Conservation (phyloP, 1,140 invertebrate genomes). For the Vollenhovia emeryi region DNA sequence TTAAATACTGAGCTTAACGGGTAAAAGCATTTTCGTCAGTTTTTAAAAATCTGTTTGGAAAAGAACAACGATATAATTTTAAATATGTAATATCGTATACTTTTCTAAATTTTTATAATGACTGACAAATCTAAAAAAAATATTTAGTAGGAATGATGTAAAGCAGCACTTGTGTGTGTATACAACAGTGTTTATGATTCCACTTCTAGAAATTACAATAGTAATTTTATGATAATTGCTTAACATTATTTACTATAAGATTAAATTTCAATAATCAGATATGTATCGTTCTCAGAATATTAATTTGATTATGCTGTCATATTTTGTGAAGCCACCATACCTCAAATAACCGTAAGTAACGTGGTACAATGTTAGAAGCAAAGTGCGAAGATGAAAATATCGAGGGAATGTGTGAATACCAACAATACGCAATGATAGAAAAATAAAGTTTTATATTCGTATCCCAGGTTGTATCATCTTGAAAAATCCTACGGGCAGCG, state of each 20-base stretch:
- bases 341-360: neutral
- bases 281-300: neutral
- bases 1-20: neutral
- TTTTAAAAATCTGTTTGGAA: neutral
- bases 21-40: neutral
- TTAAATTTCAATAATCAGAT: neutral
- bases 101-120: slow-evolving; percentile 18
- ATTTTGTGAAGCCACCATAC: slow-evolving; percentile 37
- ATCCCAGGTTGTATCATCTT: slow-evolving; percentile 66
- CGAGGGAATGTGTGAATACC: slow-evolving; percentile 53
- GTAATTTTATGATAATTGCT: slow-evolving; percentile 25
- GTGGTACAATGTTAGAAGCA: slow-evolving; percentile 65
- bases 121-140: neutral
- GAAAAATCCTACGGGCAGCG: slow-evolving; percentile 76
- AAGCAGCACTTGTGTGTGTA: neutral
- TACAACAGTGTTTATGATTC: neutral
- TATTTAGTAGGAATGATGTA: neutral
- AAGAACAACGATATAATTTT: neutral
- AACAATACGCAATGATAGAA: slow-evolving; percentile 49
- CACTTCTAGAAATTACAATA: neutral
- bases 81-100: neutral
- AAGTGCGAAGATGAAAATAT: slow-evolving; percentile 62
- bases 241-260: neutral
- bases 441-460: slow-evolving; percentile 73
- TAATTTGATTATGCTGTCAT: neutral